Percentiles rank a stretch among this genome's conserved stretches.
Evolutionary conservation across 2,888 invertebrate genomes (phyloP).

Genomic region (Shargacucullia verbasci): DNA sequence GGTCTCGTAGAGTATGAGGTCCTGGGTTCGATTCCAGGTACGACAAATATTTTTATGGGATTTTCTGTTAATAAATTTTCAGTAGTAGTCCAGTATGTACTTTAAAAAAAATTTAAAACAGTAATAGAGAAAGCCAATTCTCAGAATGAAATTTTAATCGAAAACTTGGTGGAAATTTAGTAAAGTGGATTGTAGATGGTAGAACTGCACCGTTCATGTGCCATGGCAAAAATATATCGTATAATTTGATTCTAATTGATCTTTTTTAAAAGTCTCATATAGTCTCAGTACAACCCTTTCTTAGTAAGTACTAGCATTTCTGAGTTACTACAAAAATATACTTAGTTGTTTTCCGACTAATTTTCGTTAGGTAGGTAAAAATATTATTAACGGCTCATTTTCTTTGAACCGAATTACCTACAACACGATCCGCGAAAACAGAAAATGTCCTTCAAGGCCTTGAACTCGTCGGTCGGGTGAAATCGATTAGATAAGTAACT

Average conservation of each 20-base stretch:
- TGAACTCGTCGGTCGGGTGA: too few species aligned
- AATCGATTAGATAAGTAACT: too few species aligned
- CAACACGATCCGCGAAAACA: too few species aligned
- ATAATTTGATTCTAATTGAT: conserved; percentile 12
- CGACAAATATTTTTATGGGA: neutral
- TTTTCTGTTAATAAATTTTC: conserved; percentile 27
- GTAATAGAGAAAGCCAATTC: too few species aligned
- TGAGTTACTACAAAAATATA: neutral
- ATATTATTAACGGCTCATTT: neutral
- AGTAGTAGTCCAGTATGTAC: too few species aligned
- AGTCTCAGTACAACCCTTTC: conserved; percentile 8
- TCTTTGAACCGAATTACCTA: too few species aligned
- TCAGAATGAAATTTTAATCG: conserved; percentile 13
- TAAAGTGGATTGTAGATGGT: conserved; percentile 12
- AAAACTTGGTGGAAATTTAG: conserved; percentile 27
- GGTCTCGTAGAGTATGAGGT: too few species aligned
- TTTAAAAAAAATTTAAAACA: too few species aligned
- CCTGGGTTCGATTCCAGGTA: too few species aligned
- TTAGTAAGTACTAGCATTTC: neutral
- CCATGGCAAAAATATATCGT: conserved; percentile 37
- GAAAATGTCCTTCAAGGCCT: too few species aligned
- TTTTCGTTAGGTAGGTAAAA: too few species aligned
- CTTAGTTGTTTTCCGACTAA: neutral
- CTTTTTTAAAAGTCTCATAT: conserved; percentile 4
- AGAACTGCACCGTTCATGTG: conserved; percentile 8